Evolutionary conservation across 2,113 vertebrate genomes (phyloP).

Genomic region (Ia io): DNA sequence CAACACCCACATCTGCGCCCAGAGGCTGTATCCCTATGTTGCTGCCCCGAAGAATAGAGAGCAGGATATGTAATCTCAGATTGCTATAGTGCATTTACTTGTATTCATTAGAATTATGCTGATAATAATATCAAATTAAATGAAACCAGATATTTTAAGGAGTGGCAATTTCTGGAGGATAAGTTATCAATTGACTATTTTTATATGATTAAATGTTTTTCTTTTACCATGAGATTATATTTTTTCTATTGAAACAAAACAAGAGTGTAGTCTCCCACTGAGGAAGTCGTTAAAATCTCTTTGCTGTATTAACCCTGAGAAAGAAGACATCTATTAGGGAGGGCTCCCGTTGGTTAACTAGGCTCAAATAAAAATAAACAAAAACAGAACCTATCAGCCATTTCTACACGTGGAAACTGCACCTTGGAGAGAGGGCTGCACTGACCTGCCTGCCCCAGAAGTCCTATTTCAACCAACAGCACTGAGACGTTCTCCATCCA

Average conservation of each 20-base stretch:
- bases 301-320: background rate
- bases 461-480: background rate
- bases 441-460: too few relatives aligned
- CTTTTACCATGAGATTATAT: background rate
- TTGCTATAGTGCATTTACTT: background rate
- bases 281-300: background rate
- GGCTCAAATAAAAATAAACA: background rate
- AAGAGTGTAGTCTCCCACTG: background rate
- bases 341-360: background rate
- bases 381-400: background rate
- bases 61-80: background rate
- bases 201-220: background rate
- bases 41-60: background rate
- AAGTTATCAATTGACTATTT: background rate
- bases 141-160: background rate
- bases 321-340: background rate
- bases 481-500: background rate
- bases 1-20: background rate
- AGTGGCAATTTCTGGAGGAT: background rate
- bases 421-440: too few relatives aligned
- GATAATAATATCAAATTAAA: constrained; percentile 6
- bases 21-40: background rate
- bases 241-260: background rate
- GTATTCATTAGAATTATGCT: background rate
- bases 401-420: background rate